These are phyloP conservation scores for Pogoniulus pusillus DNA, from an alignment of 2,797 vertebrate species.

Conservation along the genomic window DNA sequence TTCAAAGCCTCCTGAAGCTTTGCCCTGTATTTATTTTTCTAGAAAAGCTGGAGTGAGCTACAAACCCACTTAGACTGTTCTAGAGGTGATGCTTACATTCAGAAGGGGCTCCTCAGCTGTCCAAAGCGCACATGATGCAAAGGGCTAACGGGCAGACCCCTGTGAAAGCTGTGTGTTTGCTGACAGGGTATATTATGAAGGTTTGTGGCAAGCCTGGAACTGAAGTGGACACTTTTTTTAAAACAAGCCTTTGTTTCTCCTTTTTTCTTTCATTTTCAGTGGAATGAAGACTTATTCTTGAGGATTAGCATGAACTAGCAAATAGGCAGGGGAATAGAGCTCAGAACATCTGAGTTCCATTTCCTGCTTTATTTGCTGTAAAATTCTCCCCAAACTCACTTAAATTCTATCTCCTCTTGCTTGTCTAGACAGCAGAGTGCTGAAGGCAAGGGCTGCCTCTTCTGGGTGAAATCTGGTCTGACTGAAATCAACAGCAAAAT, in stretches of 20 bases:
- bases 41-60: not conserved
- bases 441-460: slow-evolving; percentile 1
- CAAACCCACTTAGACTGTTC: not conserved
- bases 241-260: not conserved
- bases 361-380: slow-evolving; percentile 15
- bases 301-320: not conserved
- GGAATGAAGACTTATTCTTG: slow-evolving; percentile 16
- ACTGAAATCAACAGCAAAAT: slow-evolving; percentile 5
- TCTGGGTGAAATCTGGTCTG: slow-evolving; percentile 35
- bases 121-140: not conserved
- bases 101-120: not conserved
- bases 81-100: not conserved
- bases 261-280: not conserved
- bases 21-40: not conserved
- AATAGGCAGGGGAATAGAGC: not conserved
- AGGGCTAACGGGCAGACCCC: not conserved
- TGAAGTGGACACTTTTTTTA: not conserved
- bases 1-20: not conserved
- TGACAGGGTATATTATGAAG: not conserved
- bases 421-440: slow-evolving; percentile 16
- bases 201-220: not conserved
- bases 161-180: not conserved
- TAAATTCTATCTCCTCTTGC: not conserved
- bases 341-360: slow-evolving; percentile 21
- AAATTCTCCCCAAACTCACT: not conserved